These are phyloP conservation scores for Pangasianodon gigas DNA, from an alignment of 2,113 vertebrate species.

Conservation along the genomic window DNA sequence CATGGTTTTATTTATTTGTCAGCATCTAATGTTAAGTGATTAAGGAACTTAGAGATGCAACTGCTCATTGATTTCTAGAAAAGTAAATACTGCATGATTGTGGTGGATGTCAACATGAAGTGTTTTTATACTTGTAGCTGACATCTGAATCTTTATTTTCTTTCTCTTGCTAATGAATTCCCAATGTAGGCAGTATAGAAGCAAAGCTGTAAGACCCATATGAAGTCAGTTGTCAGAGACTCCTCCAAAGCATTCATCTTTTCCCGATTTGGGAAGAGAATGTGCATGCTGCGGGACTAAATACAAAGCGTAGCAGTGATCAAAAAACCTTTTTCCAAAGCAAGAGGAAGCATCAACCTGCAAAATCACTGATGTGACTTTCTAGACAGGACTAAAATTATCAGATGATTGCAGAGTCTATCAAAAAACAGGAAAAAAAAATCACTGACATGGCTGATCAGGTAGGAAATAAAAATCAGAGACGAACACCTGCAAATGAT, in stretches of 20 bases:
- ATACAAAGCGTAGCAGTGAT: background rate
- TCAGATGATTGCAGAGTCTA: background rate
- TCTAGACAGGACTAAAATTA: background rate
- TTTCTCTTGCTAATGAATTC: background rate
- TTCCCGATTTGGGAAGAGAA: background rate
- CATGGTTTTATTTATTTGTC: background rate
- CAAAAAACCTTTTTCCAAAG: background rate
- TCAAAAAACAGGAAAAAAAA: background rate
- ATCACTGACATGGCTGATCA: background rate
- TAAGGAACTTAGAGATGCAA: background rate
- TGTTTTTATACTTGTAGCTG: background rate
- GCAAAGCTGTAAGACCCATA: background rate
- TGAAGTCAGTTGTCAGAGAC: background rate
- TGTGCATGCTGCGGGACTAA: background rate
- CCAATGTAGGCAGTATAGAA: background rate
- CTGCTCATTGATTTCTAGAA: background rate
- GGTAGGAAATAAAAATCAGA: background rate
- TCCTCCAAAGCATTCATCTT: background rate
- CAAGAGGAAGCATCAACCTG: background rate
- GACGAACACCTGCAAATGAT: background rate
- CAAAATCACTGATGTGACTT: background rate
- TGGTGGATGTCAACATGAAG: background rate
- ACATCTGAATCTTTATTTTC: background rate
- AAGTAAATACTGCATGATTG: background rate
- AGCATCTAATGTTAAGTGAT: background rate